phyloP scores from a whole-genome alignment of 1,140 invertebrate genomes.

The Dendrolimus kikuchii region DNA sequence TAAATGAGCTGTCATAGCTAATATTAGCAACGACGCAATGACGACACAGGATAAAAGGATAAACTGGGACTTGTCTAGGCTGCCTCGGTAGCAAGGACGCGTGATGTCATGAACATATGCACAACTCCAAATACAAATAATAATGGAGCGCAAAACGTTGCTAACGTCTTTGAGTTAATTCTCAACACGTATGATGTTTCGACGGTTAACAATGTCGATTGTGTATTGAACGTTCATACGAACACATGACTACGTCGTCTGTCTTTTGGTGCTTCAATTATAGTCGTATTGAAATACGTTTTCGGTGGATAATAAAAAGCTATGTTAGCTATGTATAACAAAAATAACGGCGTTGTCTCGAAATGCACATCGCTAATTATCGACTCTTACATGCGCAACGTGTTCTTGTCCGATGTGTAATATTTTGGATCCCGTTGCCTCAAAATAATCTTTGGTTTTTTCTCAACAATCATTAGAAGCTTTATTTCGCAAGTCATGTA shows the following conservation, averaged over 20 bases:
- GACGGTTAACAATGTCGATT: conserved; percentile 38
- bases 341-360: too few relatives aligned
- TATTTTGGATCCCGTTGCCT: too few relatives aligned
- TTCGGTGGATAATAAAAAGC: background rate
- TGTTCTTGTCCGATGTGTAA: too few relatives aligned
- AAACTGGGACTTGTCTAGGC: conserved; percentile 56
- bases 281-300: background rate
- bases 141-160: conserved; percentile 34
- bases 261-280: background rate
- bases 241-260: background rate
- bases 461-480: too few relatives aligned
- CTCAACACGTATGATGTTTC: conserved; percentile 43
- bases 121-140: conserved; percentile 45
- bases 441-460: too few relatives aligned
- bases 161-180: conserved; percentile 30
- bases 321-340: background rate
- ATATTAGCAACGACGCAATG: conserved; percentile 46
- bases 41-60: conserved; percentile 61
- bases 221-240: conserved; percentile 3
- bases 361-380: too few relatives aligned
- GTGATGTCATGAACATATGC: conserved; percentile 57
- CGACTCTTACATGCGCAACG: too few relatives aligned
- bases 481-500: too few relatives aligned
- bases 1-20: conserved; percentile 24
- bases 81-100: conserved; percentile 61